Base-by-base conservation (phyloP, 2,888 invertebrate genomes). In the Pheosia gnoma region DNA sequence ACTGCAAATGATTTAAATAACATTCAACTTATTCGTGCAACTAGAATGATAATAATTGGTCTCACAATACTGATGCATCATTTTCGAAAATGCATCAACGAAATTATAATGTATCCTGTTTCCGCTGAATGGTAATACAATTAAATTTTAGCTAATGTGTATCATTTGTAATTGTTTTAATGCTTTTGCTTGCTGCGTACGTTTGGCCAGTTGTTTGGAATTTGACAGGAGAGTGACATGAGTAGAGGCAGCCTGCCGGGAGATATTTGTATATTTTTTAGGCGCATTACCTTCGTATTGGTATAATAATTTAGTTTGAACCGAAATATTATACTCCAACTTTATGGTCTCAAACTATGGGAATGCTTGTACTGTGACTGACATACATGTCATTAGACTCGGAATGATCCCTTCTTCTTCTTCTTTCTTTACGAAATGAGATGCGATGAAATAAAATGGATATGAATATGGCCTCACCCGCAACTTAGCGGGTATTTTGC, bases 121-220 rank as follows among this genome's bases (percentile, higher is more conserved):
- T 63, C 63, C 43, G 57, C 65, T 59, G 67, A 45, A 49, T 39
- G 54, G 65, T 66, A 60, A 69, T 75, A 66, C 75, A 75, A 77
- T 75, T 71, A 71, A 77, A 77, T 67, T 64, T 64, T 63, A 60
- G 66, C 63, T 58, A 76, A 68, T 67, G 60, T 71, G 67, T 66
- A 66, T 76, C 65, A 62, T 69, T 74, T 64, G 63, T 64, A 64
- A 71, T 71, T 75, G 67, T 75, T 74, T 71, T 69, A 66, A 65
- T 66, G 68, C 60, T 59, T 41, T 59, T 57, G 59, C 66, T 70
- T 62, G 67, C 60, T 53, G 57, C 60, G 54, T 53, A 57, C 51
- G 37, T 58, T 64, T 39, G 36, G 41, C 59, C 63, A 58, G 53
- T 37, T 54, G 60, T 56, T 55, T 60, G 59, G 57, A 63, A 61